Conservation (phyloP, 1,140 invertebrate genomes). For the Cyclina sinensis region DNA sequence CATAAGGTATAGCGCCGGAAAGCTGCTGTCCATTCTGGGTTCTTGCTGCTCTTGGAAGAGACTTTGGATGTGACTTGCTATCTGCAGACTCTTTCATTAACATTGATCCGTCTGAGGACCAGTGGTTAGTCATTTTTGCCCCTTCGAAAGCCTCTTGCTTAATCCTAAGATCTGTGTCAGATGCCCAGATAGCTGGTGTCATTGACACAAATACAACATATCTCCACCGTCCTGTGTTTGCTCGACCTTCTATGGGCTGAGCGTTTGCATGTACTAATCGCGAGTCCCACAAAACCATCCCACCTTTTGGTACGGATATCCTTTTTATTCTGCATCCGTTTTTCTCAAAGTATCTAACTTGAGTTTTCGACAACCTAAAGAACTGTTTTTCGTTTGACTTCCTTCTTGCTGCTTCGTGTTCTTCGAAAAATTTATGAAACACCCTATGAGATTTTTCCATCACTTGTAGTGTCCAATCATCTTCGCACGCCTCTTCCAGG, state of each 20-base stretch:
- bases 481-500: conserved; percentile 55
- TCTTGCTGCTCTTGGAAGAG: conserved; percentile 10
- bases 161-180: conserved; percentile 40
- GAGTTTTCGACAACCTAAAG: conserved; percentile 35
- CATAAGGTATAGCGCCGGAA: conserved; percentile 55
- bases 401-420: background rate
- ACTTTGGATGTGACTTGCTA: conserved; percentile 52
- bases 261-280: conserved; percentile 64
- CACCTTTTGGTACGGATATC: conserved; percentile 69
- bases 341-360: conserved; percentile 49
- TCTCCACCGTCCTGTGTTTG: conserved; percentile 62
- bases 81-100: conserved; percentile 36
- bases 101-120: conserved; percentile 55
- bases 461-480: conserved; percentile 66
- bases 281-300: conserved; percentile 71
- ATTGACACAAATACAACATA: conserved; percentile 68
- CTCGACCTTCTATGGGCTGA: conserved; percentile 44
- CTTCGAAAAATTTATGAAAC: conserved; percentile 63
- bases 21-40: conserved; percentile 25
- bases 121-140: conserved; percentile 65
- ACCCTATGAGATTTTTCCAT: conserved; percentile 67
- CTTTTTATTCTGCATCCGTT: conserved; percentile 53
- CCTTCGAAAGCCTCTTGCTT: conserved; percentile 51
- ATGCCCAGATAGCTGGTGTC: conserved; percentile 69
- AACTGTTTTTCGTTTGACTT: conserved; percentile 9